Evolutionary conservation across 2,113 vertebrate species (phyloP).

Genomic region (Pterophyllum scalare): DNA sequence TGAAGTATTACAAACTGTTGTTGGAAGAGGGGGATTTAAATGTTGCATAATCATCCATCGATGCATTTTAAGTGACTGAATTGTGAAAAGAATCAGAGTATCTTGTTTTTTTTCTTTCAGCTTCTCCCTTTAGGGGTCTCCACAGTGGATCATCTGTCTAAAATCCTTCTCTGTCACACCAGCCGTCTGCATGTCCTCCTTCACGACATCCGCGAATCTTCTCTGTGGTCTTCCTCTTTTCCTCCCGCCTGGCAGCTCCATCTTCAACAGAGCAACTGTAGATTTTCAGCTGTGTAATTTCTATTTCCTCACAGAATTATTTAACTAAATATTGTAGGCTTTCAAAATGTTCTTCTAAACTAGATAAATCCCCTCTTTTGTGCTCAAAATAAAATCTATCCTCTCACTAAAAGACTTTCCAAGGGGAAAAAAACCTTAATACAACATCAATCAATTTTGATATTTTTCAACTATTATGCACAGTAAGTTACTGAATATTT

Average conservation of each 20-base stretch:
- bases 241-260: background rate
- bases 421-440: background rate
- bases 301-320: background rate
- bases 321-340: background rate
- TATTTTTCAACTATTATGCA: background rate
- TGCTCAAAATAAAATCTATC: background rate
- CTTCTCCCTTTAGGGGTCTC: no score
- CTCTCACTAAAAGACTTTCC: background rate
- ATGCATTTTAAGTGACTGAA: no score
- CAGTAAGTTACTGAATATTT: background rate
- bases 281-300: accelerated
- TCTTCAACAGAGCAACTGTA: accelerated
- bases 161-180: no score
- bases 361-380: background rate
- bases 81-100: no score
- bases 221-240: background rate
- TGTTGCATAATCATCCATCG: no score
- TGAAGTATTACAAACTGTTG: no score
- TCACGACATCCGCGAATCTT: no score
- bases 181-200: no score
- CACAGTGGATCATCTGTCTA: no score
- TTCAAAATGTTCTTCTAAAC: background rate
- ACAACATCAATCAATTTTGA: background rate
- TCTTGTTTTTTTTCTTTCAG: no score
- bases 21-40: no score